Conservation (phyloP, 2,797 vertebrate species). For the Microcaecilia unicolor region DNA sequence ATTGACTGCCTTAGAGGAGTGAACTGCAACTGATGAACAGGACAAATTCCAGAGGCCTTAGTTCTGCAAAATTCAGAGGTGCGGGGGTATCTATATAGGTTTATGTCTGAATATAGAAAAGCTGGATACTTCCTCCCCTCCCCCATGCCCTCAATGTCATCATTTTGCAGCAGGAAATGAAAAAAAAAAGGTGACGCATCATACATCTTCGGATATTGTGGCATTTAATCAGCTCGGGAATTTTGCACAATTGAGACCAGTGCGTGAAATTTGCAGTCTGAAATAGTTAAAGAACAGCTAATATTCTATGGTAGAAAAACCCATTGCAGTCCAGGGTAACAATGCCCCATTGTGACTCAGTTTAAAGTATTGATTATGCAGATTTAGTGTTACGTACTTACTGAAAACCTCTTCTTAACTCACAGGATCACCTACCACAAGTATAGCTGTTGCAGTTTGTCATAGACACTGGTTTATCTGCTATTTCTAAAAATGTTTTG, state of each 20-base stretch:
- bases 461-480: conserved; percentile 24
- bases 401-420: conserved; percentile 27
- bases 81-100: no score
- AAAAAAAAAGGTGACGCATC: no score
- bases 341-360: neutral
- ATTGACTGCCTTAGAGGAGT: neutral
- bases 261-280: neutral
- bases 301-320: neutral
- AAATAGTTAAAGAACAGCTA: neutral
- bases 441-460: conserved; percentile 8
- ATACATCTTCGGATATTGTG: no score
- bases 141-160: no score
- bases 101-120: no score
- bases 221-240: no score
- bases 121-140: no score
- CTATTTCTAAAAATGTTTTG: conserved; percentile 20
- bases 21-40: neutral
- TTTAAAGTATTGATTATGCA: conserved; percentile 5
- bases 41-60: no score
- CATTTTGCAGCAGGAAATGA: no score
- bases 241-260: no score
- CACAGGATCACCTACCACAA: no score
- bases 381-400: conserved; percentile 16
- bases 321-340: conserved; percentile 1
- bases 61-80: no score